Evolutionary conservation across 2,113 vertebrate genomes (phyloP), one percentile per base, ranked within the genome.

Genomic region (Raphicerus campestris): DNA sequence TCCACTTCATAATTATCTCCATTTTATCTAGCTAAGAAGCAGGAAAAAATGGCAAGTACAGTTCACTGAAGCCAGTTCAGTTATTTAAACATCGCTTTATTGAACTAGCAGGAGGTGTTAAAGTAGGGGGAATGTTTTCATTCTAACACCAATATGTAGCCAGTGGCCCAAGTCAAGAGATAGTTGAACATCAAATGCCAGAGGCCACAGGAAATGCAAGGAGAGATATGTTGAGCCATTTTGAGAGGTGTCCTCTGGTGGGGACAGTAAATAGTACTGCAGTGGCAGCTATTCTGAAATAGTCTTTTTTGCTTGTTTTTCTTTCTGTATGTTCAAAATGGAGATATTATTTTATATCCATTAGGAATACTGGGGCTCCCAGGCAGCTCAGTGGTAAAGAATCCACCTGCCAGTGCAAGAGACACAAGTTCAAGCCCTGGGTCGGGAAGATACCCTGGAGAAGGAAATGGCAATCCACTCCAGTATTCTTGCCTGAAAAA

Each of bases 1-100:
- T 99, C 98, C 99, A 98, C 98, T 99, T 99, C 98, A 97, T 98
- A 99, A 99, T 99, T 99, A 99, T 99, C 98, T 98, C 98, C 97
- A 99, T 99, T 99, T 99, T 99, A 99, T 98, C 98, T 98, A 93
- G 97, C 98, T 98, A 98, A 98, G 98, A 98, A 99, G 97, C 94
- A 98, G 97, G 89, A 97, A 98, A 98, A 99, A 99, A 98, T 98
- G 98, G 98, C 98, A 99, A 98, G 98, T 98, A 98, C 98, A 98
- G 98, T 98, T 99, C 98, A 98, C 28, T 98, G 98, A 98, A 98
- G 97, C 98, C 98, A 98, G 98, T 98, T 98, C 97, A 97, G 98
- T 99, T 98, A 98, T 98, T 99, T 98, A 99, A 99, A 99, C 98
- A 98, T 98, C 16, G 51, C 93, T 99, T 99, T 98, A 97, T 96